phyloP scores from a whole-genome alignment of 2,888 invertebrate genomes.

The Amphipyra berbera region DNA sequence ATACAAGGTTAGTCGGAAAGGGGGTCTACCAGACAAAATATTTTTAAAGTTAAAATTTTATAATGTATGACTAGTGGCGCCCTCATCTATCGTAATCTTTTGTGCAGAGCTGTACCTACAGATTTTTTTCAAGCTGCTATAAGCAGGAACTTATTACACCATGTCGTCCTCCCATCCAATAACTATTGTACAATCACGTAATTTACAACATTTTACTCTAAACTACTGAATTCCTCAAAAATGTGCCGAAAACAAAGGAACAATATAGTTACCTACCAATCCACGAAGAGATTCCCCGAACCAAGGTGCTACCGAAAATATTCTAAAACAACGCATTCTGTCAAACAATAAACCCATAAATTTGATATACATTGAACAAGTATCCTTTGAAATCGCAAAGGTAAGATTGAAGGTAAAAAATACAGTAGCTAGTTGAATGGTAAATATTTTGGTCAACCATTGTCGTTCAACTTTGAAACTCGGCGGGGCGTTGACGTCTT shows the following conservation, averaged over 20 bases:
- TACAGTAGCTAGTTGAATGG: conserved; percentile 65
- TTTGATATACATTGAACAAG: conserved; percentile 62
- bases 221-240: conserved; percentile 25
- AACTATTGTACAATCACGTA: conserved; percentile 30
- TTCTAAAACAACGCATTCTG: conserved; percentile 43
- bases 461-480: conserved; percentile 58
- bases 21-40: no score
- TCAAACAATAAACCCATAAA: conserved; percentile 59
- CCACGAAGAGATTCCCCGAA: conserved; percentile 42
- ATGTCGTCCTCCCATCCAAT: not conserved
- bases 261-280: conserved; percentile 17
- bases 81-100: no score
- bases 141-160: not conserved
- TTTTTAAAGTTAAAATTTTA: no score
- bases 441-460: conserved; percentile 83
- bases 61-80: no score
- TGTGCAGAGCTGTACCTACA: no score
- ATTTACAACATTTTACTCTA: conserved; percentile 38
- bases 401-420: conserved; percentile 29
- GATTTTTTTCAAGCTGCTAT: not conserved
- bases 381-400: conserved; percentile 38
- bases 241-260: conserved; percentile 36
- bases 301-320: conserved; percentile 37
- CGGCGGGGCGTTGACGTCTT: conserved; percentile 52
- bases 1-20: no score